Evolutionary conservation across 2,113 vertebrate species (phyloP).

Genomic region (Ploceus nigricollis): DNA sequence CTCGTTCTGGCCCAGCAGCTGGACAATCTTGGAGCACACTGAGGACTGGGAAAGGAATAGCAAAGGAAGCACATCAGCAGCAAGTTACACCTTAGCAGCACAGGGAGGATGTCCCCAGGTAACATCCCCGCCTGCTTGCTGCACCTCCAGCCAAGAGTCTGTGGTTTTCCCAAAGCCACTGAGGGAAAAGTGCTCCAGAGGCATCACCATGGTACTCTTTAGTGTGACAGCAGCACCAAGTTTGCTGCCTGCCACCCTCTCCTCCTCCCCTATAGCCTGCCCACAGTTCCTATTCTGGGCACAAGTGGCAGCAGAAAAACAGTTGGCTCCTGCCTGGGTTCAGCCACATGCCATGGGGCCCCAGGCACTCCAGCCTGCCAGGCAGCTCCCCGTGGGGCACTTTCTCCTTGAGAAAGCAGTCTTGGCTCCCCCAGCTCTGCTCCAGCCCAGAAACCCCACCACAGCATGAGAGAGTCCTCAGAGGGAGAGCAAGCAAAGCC

Average conservation of each 20-base stretch:
- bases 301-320: background rate
- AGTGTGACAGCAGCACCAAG: background rate
- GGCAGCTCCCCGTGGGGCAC: background rate
- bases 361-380: background rate
- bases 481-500: background rate
- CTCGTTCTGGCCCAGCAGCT: constrained; percentile 95
- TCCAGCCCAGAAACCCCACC: background rate
- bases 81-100: background rate
- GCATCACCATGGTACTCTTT: background rate
- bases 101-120: background rate
- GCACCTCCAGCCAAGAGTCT: background rate
- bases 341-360: background rate
- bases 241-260: background rate
- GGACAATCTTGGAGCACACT: constrained; percentile 94
- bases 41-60: constrained; percentile 79
- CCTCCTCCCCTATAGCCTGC: background rate
- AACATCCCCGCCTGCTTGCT: background rate
- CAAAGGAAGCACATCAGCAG: background rate
- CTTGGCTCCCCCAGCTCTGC: background rate
- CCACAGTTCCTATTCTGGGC: background rate
- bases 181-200: background rate
- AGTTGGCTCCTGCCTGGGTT: background rate
- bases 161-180: background rate
- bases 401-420: background rate
- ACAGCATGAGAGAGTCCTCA: background rate